Conservation (phyloP, 2,113 vertebrate species). For the Dromas ardeola region DNA sequence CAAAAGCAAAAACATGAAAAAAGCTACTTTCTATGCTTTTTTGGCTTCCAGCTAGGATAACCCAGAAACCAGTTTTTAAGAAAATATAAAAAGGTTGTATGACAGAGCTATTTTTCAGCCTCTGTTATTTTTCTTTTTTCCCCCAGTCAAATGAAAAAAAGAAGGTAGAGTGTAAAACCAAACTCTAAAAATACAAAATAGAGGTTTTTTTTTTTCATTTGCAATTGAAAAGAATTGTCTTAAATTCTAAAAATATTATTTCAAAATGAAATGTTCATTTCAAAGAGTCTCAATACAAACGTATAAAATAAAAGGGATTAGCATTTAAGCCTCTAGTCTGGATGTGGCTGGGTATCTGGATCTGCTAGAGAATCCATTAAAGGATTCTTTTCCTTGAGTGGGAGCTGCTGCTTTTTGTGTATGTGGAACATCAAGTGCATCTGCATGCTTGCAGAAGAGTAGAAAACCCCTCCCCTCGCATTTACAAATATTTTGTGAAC, state of each 20-base stretch:
- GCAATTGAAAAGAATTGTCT: not conserved
- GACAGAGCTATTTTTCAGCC: not conserved
- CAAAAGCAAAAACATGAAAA: not conserved
- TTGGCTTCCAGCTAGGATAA: not conserved
- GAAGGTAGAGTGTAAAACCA: not conserved
- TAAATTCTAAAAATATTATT: not conserved
- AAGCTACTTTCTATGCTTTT: not conserved
- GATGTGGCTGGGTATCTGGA: not conserved
- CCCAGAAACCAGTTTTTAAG: not conserved
- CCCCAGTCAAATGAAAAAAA: not conserved
- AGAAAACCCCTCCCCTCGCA: not conserved
- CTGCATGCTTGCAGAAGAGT: not conserved
- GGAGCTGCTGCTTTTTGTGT: not conserved
- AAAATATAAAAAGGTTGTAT: not conserved
- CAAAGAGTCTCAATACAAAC: not conserved
- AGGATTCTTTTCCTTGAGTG: not conserved
- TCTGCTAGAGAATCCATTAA: not conserved
- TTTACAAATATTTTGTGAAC: not conserved
- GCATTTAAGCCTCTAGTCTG: not conserved
- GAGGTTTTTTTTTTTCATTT: not conserved
- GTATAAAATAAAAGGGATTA: too few relatives aligned
- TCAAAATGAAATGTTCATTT: not conserved
- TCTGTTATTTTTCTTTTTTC: not conserved
- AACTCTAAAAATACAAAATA: not conserved
- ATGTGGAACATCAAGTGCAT: not conserved